Base-by-base conservation (phyloP, 2,797 vertebrate species). In the Gymnoscopelus braueri region DNA sequence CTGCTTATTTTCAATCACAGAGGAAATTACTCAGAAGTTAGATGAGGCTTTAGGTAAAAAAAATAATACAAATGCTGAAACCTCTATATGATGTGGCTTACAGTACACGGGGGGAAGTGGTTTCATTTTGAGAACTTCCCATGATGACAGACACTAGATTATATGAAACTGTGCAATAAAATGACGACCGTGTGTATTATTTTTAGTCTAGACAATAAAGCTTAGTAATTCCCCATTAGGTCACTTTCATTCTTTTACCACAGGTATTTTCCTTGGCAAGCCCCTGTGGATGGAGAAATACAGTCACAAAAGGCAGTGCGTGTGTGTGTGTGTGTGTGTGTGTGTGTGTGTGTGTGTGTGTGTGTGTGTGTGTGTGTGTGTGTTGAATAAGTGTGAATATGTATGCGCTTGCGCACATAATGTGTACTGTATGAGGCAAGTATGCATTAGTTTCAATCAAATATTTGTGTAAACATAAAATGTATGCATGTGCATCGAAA, bases 191-290 rank as follows among this genome's bases (percentile, higher is more conserved):
- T 4, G 50, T 19, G 24, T 53, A 71, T 72, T 76, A 88, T 87
- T 79, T 44, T 84, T 74, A 60, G 79, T 80, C 61, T 62, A 63
- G 67, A 82, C 74, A 70, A 74, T 58, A 62, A 80, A 72, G 74
- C 67, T 63, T 77, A 63, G 81, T 76, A 83, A 87, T 90, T 90
- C 88, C 79, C 82, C 71, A 83, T 83, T 82, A 81, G 80, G 77
- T 85, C 84, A 86, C 83, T 75, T 69, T 79, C 83, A 80, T 79
- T 83, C 82, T 84, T 59, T 64, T 67, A 86, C 84, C 75, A 73
- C 76, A 87, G 88, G 87, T 89, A 88, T 89, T 90, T 89, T 79
- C 84, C 84, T 70, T 77, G 78, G 81, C 71, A 83, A 82, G 71
- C 78, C 84, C 82, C 78, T 66, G 62, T 58, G 63, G 23, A 53